Evolutionary conservation across 2,113 vertebrate species (phyloP).

Genomic region (Pardalotus punctatus): DNA sequence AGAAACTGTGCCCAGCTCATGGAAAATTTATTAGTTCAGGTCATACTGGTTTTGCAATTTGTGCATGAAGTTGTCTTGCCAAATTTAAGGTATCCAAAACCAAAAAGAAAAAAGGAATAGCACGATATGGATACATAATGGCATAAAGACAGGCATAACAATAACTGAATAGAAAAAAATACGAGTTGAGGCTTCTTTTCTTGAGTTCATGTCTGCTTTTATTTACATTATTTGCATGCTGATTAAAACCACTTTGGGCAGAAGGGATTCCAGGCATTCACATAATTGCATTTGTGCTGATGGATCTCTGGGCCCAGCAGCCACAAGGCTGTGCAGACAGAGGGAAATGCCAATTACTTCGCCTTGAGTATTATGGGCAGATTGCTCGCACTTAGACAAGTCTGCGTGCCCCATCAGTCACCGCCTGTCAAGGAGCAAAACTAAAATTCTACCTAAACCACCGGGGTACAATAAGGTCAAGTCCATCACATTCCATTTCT

Average conservation of each 20-base stretch:
- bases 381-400: not conserved
- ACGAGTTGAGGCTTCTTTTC: not conserved
- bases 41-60: constrained; percentile 35
- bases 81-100: not conserved
- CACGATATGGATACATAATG: not conserved
- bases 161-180: not conserved
- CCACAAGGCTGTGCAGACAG: not conserved
- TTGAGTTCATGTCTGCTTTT: not conserved
- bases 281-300: not conserved
- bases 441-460: not conserved
- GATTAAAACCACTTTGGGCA: not conserved
- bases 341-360: not conserved
- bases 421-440: not conserved
- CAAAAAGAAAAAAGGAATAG: not conserved
- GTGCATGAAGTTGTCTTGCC: not conserved
- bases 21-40: constrained; percentile 46
- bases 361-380: not conserved
- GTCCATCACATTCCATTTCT: not conserved
- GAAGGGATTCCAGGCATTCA: not conserved
- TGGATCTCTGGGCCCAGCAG: not conserved
- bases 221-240: not conserved
- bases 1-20: constrained; percentile 7
- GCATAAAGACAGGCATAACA: not conserved
- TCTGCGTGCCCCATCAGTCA: not conserved
- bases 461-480: not conserved